Base-by-base conservation (phyloP, 2,797 vertebrate species). In the Alca torda region DNA sequence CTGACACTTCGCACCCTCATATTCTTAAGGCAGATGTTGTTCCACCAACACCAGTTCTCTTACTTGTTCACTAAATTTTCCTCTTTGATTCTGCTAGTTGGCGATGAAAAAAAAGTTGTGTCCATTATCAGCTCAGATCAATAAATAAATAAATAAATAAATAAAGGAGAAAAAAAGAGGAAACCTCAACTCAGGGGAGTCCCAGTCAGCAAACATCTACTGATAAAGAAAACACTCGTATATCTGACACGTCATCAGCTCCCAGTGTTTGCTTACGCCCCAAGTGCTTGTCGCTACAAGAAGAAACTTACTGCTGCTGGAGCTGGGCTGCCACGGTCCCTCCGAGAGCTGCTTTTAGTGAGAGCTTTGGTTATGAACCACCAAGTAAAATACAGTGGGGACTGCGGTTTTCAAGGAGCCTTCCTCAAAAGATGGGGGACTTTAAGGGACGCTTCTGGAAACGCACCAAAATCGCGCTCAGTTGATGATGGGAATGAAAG, bases 221-320 rank as follows among this genome's bases (percentile, higher is more conserved):
- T 83, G 97, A 97, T 96, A 97, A 98, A 98, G 98, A 97, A 98
- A 98, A 98, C 98, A 98, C 96, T 98, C 97, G 75, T 98, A 97
- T 98, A 98, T 98, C 98, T 98, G 97, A 92, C 97, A 91, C 96
- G 90, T 98, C 98, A 97, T 97, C 98, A 97, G 97, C 97, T 98
- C 81, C 93, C 96, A 90, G 97, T 98, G 98, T 98, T 98, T 98
- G 98, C 97, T 98, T 97, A 97, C 79, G 30, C 93, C 98, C 95
- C 91, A 93, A 98, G 98, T 97, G 94, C 96, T 93, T 96, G 94
- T 87, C 45, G 28, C 94, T 97, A 95, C 97, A 97, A 96, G 97
- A 92, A 96, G 96, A 94, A 96, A 87, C 97, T 96, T 70, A 72
- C 61, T 56, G 95, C 97, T 96, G 69, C 94, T 10, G 46, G 57